Base-by-base conservation (phyloP, 2,113 vertebrate species). In the Glareola pratincola region DNA sequence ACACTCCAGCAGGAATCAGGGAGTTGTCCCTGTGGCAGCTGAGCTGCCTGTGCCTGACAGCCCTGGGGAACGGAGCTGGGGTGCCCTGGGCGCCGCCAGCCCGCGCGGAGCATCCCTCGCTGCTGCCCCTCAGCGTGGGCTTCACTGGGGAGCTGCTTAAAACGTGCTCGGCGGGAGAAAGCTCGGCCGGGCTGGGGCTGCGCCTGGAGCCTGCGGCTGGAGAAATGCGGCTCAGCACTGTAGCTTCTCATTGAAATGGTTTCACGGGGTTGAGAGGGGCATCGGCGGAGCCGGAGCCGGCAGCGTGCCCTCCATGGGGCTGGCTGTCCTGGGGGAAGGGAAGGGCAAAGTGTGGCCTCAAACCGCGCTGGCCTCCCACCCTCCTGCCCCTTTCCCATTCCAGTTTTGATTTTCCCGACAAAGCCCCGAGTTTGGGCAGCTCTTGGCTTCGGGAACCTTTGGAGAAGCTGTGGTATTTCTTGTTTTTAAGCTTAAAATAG, bases 401-500 rank as follows among this genome's bases (percentile, higher is more conserved):
- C 43, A 41, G 37, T 30, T 79, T 30, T n/a, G 56, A 24, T 48
- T 53, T 92, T 74, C 54, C 91, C 1, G 1, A 32, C n/a, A n/a
- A 60, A 86, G 14, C 59, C 22, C 43, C 8, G 15, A 54, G 15
- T 24, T 29, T 50, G 56, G 84, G 74, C 63, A 62, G 74, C 74
- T 29, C 57, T 88, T 77, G 84, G 79, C 69, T 80, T 43, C 36
- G 56, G 63, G 57, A 85, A 19, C 10, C 4, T 0, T 76, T 22
- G 57, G 53, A 76, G 41, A 72, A 93, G 88, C 69, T 51, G 68
- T 91, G 79, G 63, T 76, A 88, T 93, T 72, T 91, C 88, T 93
- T 93, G 78, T 75, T 85, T 88, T 88, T 66, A 45, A 47, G 69
- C 80, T 89, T 59, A 81, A 92, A 78, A 89, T 82, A 95, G 76